Base-by-base conservation (phyloP, 2,113 vertebrate genomes). In the Rhinoptilus africanus region DNA sequence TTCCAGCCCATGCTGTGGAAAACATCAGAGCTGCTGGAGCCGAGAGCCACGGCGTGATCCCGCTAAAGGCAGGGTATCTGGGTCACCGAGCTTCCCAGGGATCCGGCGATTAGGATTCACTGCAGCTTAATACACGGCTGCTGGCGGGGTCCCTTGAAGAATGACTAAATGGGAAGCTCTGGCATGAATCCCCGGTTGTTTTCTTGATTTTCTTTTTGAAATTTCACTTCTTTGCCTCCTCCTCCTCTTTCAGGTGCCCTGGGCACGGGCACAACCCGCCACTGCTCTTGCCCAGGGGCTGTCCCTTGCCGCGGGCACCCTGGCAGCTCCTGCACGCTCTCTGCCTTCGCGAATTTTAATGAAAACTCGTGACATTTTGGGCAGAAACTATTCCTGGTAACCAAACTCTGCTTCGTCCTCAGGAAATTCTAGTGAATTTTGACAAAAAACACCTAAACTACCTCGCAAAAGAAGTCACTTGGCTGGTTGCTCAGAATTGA, bases 41-140 rank as follows among this genome's bases (percentile, higher is more conserved):
- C 7, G 54, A 20, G 47, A 57, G 50, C 67, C 3, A 8, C 1
- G 3, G 10, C 43, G 26, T 4, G 32, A 48, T 22, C 47, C 48
- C 10, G 3, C 80, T 6, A 5, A 4, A 14, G 87, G 50, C 82
- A 34, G 0, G 10, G 39, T 59, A 94, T 95, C 62, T 97, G 95
- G 96, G 95, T 95, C 96, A 95, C 45, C 0, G 45, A 64, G 78
- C 88, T 73, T 48, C 82, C 54, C 67, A 37, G 88, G 48, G 85
- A 94, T 35, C 48, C 75, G 13, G 66, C 10, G 79, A 95, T 97
- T 77, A 96, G 83, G 79, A 93, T 94, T 92, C 85, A 27, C 78
- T 7, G 8, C 2, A 5, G 90, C 77, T 96, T 89, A 94, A 75
- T 4, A 37, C 67, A 8, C 0, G 0, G 27, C 84, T 77, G 89